Conservation (phyloP, 2,888 invertebrate genomes). For the Andrena flavipes region DNA sequence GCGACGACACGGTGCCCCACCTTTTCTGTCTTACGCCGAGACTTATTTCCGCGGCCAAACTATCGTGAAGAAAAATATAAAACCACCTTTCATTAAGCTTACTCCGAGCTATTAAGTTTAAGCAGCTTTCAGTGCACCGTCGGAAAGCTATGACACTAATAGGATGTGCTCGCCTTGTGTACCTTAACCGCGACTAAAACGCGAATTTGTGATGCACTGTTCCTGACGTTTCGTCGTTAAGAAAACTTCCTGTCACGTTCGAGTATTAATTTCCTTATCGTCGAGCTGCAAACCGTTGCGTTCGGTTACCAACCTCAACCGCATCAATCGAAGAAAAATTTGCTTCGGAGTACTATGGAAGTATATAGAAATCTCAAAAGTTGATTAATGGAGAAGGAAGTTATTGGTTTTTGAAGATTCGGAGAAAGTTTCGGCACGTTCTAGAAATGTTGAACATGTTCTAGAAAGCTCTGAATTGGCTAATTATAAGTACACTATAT, state of each 20-base stretch:
- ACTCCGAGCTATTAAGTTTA: slow-evolving; percentile 66
- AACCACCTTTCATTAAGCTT: slow-evolving; percentile 57
- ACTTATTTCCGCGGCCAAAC: not conserved
- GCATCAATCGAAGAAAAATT: too few species aligned
- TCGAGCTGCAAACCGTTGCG: too few species aligned
- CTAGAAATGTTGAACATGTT: too few species aligned
- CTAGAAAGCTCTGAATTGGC: too few species aligned
- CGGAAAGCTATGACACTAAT: slow-evolving; percentile 53
- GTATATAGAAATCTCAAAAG: too few species aligned
- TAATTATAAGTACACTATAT: too few species aligned
- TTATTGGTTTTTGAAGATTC: too few species aligned
- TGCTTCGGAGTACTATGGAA: too few species aligned
- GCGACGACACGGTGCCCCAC: not conserved
- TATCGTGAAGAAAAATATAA: slow-evolving; percentile 24
- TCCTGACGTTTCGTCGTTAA: not conserved
- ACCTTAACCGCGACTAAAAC: slow-evolving; percentile 24
- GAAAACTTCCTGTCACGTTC: slow-evolving; percentile 1
- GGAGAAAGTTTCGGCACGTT: too few species aligned
- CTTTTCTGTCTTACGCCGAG: slow-evolving; percentile 10
- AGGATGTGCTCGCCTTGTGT: slow-evolving; percentile 47
- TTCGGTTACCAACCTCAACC: too few species aligned
- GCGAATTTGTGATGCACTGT: slow-evolving; percentile 48
- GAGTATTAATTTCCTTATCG: not conserved
- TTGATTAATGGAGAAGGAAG: too few species aligned
- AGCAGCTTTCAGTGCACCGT: slow-evolving; percentile 55